A percentile compares a stretch with the other conserved stretches of the same genome.
phyloP scores from a whole-genome alignment of 2,113 vertebrate genomes.

The Anhinga rufa region DNA sequence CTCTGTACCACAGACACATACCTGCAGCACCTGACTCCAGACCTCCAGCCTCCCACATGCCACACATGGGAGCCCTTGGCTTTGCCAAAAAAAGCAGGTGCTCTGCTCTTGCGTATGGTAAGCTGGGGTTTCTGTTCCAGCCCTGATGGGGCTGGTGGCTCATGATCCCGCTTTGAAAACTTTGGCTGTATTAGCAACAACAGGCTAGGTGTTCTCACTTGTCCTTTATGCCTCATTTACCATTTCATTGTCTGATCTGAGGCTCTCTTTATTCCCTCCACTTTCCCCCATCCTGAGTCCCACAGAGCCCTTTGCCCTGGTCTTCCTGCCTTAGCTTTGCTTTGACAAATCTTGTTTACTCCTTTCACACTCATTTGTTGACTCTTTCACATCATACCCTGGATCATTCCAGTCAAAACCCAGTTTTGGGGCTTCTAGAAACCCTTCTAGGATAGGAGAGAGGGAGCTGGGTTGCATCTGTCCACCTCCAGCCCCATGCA shows the following conservation, averaged over 20 bases:
- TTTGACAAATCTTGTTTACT: neutral
- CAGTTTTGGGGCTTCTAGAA: neutral
- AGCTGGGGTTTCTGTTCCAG: neutral
- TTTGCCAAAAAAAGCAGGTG: neutral
- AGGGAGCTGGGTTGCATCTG: neutral
- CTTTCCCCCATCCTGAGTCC: neutral
- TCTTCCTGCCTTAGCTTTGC: neutral
- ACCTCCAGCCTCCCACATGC: neutral
- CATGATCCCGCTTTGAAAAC: neutral
- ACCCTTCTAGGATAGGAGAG: neutral
- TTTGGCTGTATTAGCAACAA: neutral
- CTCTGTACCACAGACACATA: accelerated
- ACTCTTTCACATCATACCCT: neutral
- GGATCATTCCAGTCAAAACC: neutral
- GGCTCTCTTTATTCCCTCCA: neutral
- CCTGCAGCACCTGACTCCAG: neutral
- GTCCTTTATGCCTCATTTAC: neutral
- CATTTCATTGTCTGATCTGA: neutral
- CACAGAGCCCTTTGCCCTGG: neutral
- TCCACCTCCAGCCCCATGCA: accelerated
- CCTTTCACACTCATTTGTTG: neutral
- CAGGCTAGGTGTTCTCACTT: neutral
- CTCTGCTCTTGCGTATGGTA: neutral
- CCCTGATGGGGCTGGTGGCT: neutral
- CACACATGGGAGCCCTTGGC: neutral